phyloP scores from a whole-genome alignment of 2,888 invertebrate species.

The Peribatodes rhomboidaria region DNA sequence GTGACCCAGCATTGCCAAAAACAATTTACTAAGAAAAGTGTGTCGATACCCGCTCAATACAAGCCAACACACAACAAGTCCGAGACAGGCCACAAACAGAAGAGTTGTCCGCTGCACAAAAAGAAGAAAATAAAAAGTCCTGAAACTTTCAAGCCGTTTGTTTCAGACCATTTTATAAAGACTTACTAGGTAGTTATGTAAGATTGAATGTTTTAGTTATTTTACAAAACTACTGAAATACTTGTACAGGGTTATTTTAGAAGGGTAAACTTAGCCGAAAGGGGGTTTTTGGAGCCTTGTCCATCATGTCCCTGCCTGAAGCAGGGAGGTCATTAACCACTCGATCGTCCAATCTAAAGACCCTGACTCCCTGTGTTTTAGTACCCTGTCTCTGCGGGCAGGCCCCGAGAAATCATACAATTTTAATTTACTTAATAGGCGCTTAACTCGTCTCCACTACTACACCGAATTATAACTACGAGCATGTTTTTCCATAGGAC shows the following conservation, averaged over 20 bases:
- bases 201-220: conserved; percentile 4
- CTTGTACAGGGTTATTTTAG: not conserved
- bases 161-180: conserved; percentile 80
- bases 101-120: conserved; percentile 75
- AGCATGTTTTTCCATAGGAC: too few species aligned
- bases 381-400: too few species aligned
- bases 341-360: too few species aligned
- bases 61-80: conserved; percentile 80
- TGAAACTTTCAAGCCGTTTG: conserved; percentile 66
- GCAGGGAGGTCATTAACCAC: too few species aligned
- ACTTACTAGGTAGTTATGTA: conserved; percentile 67
- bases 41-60: conserved; percentile 72
- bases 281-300: too few species aligned
- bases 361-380: too few species aligned
- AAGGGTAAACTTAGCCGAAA: too few species aligned
- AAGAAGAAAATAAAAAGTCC: conserved; percentile 76
- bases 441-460: too few species aligned
- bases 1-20: conserved; percentile 68
- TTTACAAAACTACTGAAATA: not conserved
- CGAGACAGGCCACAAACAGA: conserved; percentile 72
- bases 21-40: conserved; percentile 65
- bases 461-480: too few species aligned
- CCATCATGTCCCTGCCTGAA: too few species aligned
- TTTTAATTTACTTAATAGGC: too few species aligned
- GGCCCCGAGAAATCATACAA: too few species aligned